phyloP scores from a whole-genome alignment of 2,888 invertebrate genomes.

The Drepanosiphum platanoidis region DNA sequence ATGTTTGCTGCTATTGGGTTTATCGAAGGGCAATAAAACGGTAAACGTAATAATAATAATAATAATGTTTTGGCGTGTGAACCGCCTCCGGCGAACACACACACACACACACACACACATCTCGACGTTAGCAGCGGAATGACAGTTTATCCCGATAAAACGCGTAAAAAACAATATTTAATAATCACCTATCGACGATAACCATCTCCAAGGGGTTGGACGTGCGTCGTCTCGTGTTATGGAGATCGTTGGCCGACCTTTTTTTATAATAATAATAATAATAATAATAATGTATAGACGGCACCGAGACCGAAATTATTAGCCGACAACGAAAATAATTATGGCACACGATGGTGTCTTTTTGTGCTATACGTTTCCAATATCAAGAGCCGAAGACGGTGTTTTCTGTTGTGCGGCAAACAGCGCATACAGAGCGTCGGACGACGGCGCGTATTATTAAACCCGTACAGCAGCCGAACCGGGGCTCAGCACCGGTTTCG shows the following conservation, averaged over 20 bases:
- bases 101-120: too few relatives aligned
- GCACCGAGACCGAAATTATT: constrained; percentile 27
- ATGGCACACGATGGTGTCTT: constrained; percentile 26
- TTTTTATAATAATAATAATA: constrained; percentile 17
- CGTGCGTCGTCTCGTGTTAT: background rate
- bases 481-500: background rate
- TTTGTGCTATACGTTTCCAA: constrained; percentile 3
- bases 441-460: too few relatives aligned
- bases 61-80: constrained; percentile 50
- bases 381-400: background rate
- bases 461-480: background rate
- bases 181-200: constrained; percentile 45
- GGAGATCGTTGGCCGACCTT: constrained; percentile 20
- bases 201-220: constrained; percentile 14
- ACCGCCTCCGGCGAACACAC: constrained; percentile 43
- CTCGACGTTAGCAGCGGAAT: constrained; percentile 4
- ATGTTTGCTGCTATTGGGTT: too few relatives aligned
- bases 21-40: constrained; percentile 7
- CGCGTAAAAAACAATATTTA: constrained; percentile 32
- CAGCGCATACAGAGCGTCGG: background rate
- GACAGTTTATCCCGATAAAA: constrained; percentile 52
- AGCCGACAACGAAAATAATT: constrained; percentile 30
- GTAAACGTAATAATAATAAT: constrained; percentile 1
- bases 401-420: background rate
- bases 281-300: constrained; percentile 17